Conservation (phyloP, 2,888 invertebrate species). For the Metopia argyrocephala region DNA sequence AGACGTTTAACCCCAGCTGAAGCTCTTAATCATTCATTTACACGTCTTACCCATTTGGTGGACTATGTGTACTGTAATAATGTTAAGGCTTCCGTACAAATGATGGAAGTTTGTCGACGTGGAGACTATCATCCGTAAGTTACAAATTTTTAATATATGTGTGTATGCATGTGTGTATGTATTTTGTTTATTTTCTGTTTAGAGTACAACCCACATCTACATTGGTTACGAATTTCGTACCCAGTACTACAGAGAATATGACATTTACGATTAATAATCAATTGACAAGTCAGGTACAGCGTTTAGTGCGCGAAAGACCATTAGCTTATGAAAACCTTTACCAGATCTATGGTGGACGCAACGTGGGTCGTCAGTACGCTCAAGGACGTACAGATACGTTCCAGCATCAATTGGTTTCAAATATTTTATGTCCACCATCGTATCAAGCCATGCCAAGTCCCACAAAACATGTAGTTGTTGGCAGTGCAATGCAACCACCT, state of each 20-base stretch:
- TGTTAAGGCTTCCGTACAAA: conserved; percentile 97
- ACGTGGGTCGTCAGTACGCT: conserved; percentile 85
- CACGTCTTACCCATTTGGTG: conserved; percentile 93
- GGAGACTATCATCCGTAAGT: conserved; percentile 79
- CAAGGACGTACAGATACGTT: conserved; percentile 88
- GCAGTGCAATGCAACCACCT: conserved; percentile 79
- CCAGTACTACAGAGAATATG: conserved; percentile 89
- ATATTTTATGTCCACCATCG: conserved; percentile 93
- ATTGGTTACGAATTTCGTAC: conserved; percentile 87
- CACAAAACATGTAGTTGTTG: conserved; percentile 80
- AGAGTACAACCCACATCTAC: conserved; percentile 81
- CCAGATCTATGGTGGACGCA: conserved; percentile 83
- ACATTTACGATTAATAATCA: conserved; percentile 97
- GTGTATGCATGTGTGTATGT: too few relatives aligned
- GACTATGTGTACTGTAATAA: conserved; percentile 98
- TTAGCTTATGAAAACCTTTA: conserved; percentile 87
- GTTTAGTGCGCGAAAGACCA: conserved; percentile 85
- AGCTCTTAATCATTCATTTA: conserved; percentile 96
- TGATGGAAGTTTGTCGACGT: conserved; percentile 92
- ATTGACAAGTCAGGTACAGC: conserved; percentile 86
- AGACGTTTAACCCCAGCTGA: conserved; percentile 96
- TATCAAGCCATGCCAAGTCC: conserved; percentile 90
- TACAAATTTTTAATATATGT: too few relatives aligned
- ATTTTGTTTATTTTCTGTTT: conserved; percentile 21
- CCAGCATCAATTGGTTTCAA: conserved; percentile 95